phyloP scores from a whole-genome alignment of 2,888 invertebrate genomes.

The Lampropteryx suffumata region DNA sequence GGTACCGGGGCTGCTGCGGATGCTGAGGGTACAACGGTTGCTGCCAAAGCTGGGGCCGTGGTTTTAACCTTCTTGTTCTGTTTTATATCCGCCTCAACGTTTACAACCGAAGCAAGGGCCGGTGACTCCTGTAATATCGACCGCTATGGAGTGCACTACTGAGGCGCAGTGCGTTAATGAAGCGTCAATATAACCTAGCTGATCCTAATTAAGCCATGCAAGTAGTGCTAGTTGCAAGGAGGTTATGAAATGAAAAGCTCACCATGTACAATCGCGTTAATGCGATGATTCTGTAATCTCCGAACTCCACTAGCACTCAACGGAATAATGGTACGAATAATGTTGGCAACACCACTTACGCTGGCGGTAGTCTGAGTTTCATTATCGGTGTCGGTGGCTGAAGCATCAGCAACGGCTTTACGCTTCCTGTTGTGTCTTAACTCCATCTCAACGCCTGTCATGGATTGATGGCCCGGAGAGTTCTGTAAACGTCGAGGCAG shows the following conservation, averaged over 20 bases:
- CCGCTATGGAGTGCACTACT: conserved; percentile 4
- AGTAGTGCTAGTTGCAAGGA: too few relatives aligned
- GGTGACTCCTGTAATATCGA: conserved; percentile 7
- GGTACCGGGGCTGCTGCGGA: not conserved
- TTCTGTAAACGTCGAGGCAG: conserved; percentile 13
- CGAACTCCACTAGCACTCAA: too few relatives aligned
- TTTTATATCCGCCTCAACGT: not conserved
- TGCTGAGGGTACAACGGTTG: not conserved
- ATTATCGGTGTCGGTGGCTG: not conserved
- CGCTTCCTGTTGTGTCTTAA: conserved; percentile 14
- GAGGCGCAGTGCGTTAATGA: not conserved
- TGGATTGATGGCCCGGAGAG: not conserved
- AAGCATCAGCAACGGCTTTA: conserved; percentile 9
- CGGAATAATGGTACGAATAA: not conserved
- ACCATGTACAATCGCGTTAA: not conserved
- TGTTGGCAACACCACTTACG: conserved; percentile 3
- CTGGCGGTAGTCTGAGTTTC: not conserved
- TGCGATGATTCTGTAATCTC: too few relatives aligned
- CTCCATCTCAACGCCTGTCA: conserved; percentile 7
- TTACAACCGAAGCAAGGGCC: not conserved
- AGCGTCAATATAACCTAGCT: not conserved
- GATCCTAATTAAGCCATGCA: too few relatives aligned
- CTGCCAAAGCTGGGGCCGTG: not conserved
- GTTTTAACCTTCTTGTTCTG: not conserved
- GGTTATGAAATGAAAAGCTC: too few relatives aligned